Evolutionary conservation across 2,797 vertebrate species (phyloP), one percentile per base, ranked within the genome.

Genomic region (Cyclopterus lumpus): DNA sequence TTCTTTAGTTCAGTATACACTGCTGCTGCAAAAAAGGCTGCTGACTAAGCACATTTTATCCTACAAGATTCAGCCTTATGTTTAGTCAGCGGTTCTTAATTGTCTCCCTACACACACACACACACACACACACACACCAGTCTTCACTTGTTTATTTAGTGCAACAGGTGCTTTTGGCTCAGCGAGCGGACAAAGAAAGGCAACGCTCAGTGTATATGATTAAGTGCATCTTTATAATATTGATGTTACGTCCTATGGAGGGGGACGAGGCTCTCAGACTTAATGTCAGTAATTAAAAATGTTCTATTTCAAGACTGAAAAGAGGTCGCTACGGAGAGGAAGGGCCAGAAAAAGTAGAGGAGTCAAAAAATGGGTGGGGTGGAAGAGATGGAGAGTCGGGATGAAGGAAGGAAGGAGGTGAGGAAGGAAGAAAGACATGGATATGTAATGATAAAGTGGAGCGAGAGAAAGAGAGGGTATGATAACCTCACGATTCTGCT

Each of bases 1-100:
- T 24, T 51, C 22, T 22, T 22, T 24, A n/a, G 22, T 49, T 49
- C n/a, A 51, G 48, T 36, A 10, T 36, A 58, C 3, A 58, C 34
- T 60, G 22, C 53, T 83, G 67, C 78, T 12, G 69, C 83, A 59
- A 36, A 80, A 86, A 74, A 77, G 60, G 72, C 44, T 84, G 88
- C 89, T 80, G 53, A 48, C 79, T 84, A 61, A 82, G 90, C 90
- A 80, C 22, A 34, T 76, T 67, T 83, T 77, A 73, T 81, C 70
- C 69, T 86, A 66, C 77, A 77, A 75, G 71, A 79, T 87, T 62
- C 73, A 79, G 66, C 80, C 53, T 86, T 78, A 78, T 87, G 87
- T 87, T 77, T 75, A 85, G 85, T 90, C 89, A 91, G 90, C 85
- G 75, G 20, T 86, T 82, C 74, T 79, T 79, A 74, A 85, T 86